phyloP scores from a whole-genome alignment of 2,888 invertebrate genomes.

The Tipula unca region DNA sequence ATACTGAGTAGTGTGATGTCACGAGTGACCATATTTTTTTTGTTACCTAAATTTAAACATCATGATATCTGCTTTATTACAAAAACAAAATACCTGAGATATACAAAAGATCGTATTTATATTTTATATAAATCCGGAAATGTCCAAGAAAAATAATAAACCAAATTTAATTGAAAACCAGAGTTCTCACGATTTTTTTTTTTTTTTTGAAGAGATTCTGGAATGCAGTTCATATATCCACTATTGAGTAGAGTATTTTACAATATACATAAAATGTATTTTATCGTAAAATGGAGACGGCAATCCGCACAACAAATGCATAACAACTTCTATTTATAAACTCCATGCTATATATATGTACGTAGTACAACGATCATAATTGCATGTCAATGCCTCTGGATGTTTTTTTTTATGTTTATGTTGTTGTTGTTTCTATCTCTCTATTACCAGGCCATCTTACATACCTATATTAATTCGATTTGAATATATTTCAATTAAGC shows the following conservation, averaged over 20 bases:
- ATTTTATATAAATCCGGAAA: neutral
- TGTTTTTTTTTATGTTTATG: neutral
- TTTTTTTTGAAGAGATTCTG: neutral
- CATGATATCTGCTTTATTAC: neutral
- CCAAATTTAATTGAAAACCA: neutral
- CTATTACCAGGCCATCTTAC: conserved; percentile 14
- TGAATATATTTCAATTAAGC: conserved; percentile 14
- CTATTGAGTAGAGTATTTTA: neutral
- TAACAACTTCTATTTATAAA: neutral
- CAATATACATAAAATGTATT: neutral
- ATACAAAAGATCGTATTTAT: neutral
- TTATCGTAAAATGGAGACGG: neutral
- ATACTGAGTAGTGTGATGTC: neutral
- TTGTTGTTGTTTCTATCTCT: neutral
- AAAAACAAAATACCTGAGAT: neutral
- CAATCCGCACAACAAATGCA: neutral
- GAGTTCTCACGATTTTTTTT: neutral
- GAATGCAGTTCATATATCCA: neutral
- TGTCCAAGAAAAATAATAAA: neutral
- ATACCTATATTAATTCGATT: conserved; percentile 14
- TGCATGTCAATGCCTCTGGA: conserved; percentile 8
- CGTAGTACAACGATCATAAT: conserved; percentile 8
- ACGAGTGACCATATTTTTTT: neutral
- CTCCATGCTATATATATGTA: too few relatives aligned
- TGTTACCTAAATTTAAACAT: neutral